phyloP scores from a whole-genome alignment of 2,888 invertebrate species.

The Volucella zonaria region DNA sequence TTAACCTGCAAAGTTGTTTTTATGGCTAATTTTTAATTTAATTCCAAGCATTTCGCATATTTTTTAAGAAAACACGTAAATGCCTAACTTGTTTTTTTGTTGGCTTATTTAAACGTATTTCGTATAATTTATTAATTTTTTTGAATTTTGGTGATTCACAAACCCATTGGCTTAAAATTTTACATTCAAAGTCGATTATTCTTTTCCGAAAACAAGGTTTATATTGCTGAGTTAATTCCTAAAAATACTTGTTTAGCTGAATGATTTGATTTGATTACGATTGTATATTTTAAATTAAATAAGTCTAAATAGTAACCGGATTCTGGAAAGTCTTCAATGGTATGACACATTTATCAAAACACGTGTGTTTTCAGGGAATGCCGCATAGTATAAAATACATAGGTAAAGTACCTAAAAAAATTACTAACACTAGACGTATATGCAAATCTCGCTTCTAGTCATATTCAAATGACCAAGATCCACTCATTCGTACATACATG shows the following conservation, averaged over 20 bases:
- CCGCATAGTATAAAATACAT: neutral
- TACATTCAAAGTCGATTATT: slow-evolving; percentile 13
- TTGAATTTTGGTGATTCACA: slow-evolving; percentile 14
- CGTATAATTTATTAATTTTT: slow-evolving; percentile 18
- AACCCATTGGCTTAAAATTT: neutral
- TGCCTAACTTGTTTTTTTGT: slow-evolving; percentile 12
- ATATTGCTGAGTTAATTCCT: slow-evolving; percentile 42
- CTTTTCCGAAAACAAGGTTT: neutral
- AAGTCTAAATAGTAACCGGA: slow-evolving; percentile 6
- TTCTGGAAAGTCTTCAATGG: slow-evolving; percentile 2
- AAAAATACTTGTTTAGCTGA: slow-evolving; percentile 39
- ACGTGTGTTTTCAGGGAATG: slow-evolving; percentile 18
- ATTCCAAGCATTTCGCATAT: slow-evolving; percentile 45
- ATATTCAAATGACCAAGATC: too few relatives aligned
- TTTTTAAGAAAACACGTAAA: slow-evolving; percentile 6
- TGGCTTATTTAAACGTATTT: slow-evolving; percentile 7
- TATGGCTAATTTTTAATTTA: slow-evolving; percentile 31
- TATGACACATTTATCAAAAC: neutral
- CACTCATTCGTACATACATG: too few relatives aligned
- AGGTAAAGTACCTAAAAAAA: too few relatives aligned
- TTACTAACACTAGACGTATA: too few relatives aligned
- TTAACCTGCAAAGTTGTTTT: slow-evolving; percentile 20
- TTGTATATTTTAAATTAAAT: slow-evolving; percentile 2
- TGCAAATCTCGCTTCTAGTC: too few relatives aligned
- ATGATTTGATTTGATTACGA: neutral